phyloP scores from a whole-genome alignment of 2,113 vertebrate genomes.

The Suricata suricatta region DNA sequence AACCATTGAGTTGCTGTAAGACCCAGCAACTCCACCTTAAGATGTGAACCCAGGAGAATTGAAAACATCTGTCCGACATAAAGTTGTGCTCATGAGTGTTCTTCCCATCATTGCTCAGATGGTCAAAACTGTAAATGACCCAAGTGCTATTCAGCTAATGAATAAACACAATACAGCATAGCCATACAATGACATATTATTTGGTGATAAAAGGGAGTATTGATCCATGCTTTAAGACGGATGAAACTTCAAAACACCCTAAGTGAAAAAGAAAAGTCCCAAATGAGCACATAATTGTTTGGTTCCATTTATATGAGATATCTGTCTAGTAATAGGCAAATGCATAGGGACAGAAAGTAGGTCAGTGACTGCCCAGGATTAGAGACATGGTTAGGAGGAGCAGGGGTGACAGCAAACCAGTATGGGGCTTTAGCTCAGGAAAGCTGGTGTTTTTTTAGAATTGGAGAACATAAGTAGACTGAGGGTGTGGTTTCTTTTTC shows the following conservation, averaged over 20 bases:
- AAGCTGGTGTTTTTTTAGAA: not conserved
- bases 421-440: not conserved
- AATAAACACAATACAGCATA: not conserved
- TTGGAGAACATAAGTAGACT: not conserved
- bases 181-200: not conserved
- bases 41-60: not conserved
- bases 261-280: not conserved
- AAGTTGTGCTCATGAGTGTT: not conserved
- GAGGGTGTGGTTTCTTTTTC: conserved; percentile 16
- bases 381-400: not conserved
- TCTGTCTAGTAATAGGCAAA: not conserved
- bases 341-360: not conserved
- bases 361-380: not conserved
- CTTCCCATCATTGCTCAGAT: not conserved
- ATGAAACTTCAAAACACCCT: not conserved
- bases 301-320: not conserved
- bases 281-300: not conserved
- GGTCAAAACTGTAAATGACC: not conserved
- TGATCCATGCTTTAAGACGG: not conserved
- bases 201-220: not conserved
- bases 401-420: not conserved
- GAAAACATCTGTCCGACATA: not conserved
- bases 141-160: not conserved
- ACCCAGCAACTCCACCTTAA: not conserved
- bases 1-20: not conserved